These are phyloP conservation scores for Pristionchus mayeri DNA, from an alignment of 2,888 invertebrate species.

Conservation along the genomic window DNA sequence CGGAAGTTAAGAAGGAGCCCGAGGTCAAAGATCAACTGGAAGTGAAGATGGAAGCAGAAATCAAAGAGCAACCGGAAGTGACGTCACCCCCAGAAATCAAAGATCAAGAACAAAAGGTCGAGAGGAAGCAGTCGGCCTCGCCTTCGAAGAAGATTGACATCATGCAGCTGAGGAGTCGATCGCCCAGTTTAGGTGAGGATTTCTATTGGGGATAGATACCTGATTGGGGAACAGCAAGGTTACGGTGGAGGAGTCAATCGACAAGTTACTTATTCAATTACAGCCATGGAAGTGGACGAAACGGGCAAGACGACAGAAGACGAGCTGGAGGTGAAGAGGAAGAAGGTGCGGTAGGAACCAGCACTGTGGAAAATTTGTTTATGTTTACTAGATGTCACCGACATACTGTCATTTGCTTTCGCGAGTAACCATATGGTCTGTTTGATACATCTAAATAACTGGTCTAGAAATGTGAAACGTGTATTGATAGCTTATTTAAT, in stretches of 20 bases:
- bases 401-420: too few relatives aligned
- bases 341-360: slow-evolving; percentile 7
- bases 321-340: slow-evolving; percentile 46
- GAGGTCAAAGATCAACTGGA: slow-evolving; percentile 33
- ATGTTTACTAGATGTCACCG: too few relatives aligned
- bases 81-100: neutral
- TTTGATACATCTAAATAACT: neutral
- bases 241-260: neutral
- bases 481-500: neutral
- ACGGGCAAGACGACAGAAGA: slow-evolving; percentile 56
- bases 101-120: neutral
- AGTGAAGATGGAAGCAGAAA: neutral
- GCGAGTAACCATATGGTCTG: neutral
- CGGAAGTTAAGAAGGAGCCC: too few relatives aligned
- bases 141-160: slow-evolving; percentile 29
- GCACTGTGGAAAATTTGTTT: too few relatives aligned
- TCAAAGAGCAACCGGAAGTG: slow-evolving; percentile 19
- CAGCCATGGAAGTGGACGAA: slow-evolving; percentile 72
- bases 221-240: neutral
- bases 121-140: neutral
- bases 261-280: neutral
- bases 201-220: neutral
- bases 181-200: slow-evolving; percentile 6
- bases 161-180: slow-evolving; percentile 2
- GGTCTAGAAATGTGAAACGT: neutral